Base-by-base conservation (phyloP, 2,113 vertebrate species). In the Nematolebias whitei region DNA sequence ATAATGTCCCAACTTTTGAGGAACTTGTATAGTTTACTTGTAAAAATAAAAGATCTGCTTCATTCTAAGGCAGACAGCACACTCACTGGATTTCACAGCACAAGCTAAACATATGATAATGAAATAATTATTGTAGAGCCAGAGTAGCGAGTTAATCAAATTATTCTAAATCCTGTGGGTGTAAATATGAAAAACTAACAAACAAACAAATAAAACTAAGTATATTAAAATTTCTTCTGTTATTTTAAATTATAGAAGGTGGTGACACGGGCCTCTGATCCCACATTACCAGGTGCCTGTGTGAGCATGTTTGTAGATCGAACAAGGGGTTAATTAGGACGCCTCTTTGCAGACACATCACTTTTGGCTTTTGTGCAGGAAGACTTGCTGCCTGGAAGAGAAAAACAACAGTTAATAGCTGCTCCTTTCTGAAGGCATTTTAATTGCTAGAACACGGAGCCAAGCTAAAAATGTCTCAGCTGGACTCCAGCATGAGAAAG, bases 381-480 rank as follows among this genome's bases (percentile, higher is more conserved):
- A 32, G 68, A 80, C 58, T 22, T 56, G 63, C 60, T 64, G 54
- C 44, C 55, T 68, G 54, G 70, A 85, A 59, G 74, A 71, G 76
- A 60, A 83, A 88, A 88, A 87, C 82, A 86, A 79, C 76, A 72
- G 47, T 73, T 66, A 71, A 72, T 68, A 65, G 67, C 78, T 71
- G 76, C 78, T 86, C 83, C 73, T 81, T 84, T 87, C 57, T 83
- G 78, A 38, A 86, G 81, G 58, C 81, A 86, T 86, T 85, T 87
- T 87, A 88, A 90, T 86, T 90, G 82, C 80, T 82, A 59, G 81
- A 87, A 86, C 58, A 57, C 63, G 62, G 76, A 6, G 83, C 85
- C 85, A 86, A 65, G 86, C 82, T 87, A 86, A 88, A 87, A 87
- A 79, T 53, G 76, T 74, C 69, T 71, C 55, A 22, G 19, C 52